Conservation (phyloP, 2,888 invertebrate genomes). For the Noctua comes region DNA sequence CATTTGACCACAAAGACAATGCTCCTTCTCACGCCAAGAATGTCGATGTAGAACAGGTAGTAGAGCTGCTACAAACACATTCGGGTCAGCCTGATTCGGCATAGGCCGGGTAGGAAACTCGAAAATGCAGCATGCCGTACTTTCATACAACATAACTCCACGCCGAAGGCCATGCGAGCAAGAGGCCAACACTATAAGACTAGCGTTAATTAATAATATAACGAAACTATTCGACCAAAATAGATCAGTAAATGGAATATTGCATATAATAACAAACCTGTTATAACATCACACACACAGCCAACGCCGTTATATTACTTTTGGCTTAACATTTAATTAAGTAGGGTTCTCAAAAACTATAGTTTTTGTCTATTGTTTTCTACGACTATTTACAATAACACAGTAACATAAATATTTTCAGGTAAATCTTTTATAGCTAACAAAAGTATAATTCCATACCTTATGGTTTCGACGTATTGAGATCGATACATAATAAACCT, state of each 20-base stretch:
- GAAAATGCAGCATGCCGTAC: not conserved
- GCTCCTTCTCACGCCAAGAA: not conserved
- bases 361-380: constrained; percentile 15
- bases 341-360: constrained; percentile 45
- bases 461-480: constrained; percentile 50
- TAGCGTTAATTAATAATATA: constrained; percentile 30
- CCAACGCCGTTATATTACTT: constrained; percentile 47
- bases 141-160: not conserved
- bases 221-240: constrained; percentile 9
- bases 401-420: constrained; percentile 37
- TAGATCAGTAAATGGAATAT: constrained; percentile 43
- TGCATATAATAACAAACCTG: constrained; percentile 22
- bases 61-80: not conserved
- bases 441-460: constrained; percentile 37
- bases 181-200: constrained; percentile 24
- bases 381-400: constrained; percentile 44
- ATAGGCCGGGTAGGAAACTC: not conserved
- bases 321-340: constrained; percentile 41
- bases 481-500: constrained; percentile 54
- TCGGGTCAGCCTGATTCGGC: not conserved
- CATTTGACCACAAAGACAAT: constrained; percentile 2
- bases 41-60: not conserved
- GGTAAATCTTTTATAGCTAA: constrained; percentile 27
- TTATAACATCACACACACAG: constrained; percentile 52
- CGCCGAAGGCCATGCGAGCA: not conserved